Percentiles rank a stretch among this genome's conserved stretches.
These are phyloP conservation scores for Pterophyllum scalare DNA, from an alignment of 2,113 vertebrate genomes.

Conservation along the genomic window DNA sequence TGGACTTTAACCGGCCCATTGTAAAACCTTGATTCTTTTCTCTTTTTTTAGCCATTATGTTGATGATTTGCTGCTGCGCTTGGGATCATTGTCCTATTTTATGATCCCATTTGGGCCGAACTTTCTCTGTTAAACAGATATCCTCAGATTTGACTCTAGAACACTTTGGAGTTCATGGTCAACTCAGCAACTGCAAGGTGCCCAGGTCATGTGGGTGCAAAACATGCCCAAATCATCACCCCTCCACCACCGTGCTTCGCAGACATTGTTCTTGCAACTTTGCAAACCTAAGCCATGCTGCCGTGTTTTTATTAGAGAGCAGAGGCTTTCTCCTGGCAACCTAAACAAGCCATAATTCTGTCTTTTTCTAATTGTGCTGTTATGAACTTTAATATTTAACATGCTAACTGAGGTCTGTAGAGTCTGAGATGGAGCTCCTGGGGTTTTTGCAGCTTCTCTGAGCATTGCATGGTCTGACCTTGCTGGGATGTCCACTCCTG, in stretches of 20 bases:
- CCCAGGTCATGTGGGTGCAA: neutral
- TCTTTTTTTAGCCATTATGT: neutral
- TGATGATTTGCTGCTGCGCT: neutral
- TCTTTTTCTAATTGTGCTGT: neutral
- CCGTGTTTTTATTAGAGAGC: neutral
- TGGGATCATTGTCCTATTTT: neutral
- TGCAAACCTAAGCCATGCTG: neutral
- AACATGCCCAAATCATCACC: neutral
- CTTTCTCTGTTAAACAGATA: neutral
- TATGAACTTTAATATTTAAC: neutral
- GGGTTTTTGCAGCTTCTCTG: neutral
- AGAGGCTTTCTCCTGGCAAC: neutral
- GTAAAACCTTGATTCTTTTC: neutral
- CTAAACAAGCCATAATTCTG: neutral
- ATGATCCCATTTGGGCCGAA: neutral
- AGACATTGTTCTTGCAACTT: neutral
- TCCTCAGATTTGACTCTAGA: neutral
- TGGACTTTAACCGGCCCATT: neutral
- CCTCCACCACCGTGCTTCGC: neutral
- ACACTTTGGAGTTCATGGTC: neutral
- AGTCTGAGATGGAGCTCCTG: neutral
- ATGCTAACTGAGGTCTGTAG: neutral
- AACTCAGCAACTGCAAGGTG: neutral
- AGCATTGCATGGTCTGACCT: neutral
- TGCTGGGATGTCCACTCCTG: rapidly evolving